Percentiles rank a stretch among this genome's conserved stretches.
These are phyloP conservation scores for Euwallacea fornicatus DNA, from an alignment of 1,140 invertebrate genomes.

Conservation along the genomic window DNA sequence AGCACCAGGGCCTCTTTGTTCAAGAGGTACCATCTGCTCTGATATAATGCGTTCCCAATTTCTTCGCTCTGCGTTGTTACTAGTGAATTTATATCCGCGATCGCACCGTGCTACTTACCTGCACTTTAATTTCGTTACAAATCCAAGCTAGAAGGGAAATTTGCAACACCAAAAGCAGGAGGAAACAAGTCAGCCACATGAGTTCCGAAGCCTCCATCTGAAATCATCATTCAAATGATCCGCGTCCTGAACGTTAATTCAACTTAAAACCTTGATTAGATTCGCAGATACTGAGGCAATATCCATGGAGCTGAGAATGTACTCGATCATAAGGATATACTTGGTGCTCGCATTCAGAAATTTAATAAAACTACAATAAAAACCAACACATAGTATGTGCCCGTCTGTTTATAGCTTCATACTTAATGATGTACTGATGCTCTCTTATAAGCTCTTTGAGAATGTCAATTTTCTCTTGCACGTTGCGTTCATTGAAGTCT, in stretches of 20 bases:
- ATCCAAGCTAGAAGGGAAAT: conserved; percentile 17
- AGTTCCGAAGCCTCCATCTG: conserved; percentile 1
- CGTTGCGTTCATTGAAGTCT: neutral
- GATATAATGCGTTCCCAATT: conserved; percentile 11
- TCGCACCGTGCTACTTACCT: neutral
- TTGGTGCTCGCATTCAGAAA: conserved; percentile 15
- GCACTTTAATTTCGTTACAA: conserved; percentile 19
- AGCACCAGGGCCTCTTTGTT: neutral
- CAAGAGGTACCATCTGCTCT: conserved; percentile 16
- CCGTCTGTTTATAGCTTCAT: neutral
- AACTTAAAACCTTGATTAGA: conserved; percentile 13
- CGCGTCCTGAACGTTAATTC: neutral
- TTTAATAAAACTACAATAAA: conserved; percentile 1
- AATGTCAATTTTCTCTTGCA: neutral
- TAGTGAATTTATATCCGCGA: neutral
- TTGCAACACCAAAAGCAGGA: conserved; percentile 8
- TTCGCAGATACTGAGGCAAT: conserved; percentile 13
- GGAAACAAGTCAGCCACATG: conserved; percentile 4
- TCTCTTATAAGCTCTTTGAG: conserved; percentile 7
- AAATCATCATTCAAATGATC: neutral
- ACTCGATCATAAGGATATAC: conserved; percentile 12
- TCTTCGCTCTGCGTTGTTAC: conserved; percentile 10
- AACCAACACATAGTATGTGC: neutral
- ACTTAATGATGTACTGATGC: conserved; percentile 16
- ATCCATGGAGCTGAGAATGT: conserved; percentile 12